These are phyloP conservation scores for Subacronicta megacephala DNA, from an alignment of 2,888 invertebrate species.

Conservation along the genomic window DNA sequence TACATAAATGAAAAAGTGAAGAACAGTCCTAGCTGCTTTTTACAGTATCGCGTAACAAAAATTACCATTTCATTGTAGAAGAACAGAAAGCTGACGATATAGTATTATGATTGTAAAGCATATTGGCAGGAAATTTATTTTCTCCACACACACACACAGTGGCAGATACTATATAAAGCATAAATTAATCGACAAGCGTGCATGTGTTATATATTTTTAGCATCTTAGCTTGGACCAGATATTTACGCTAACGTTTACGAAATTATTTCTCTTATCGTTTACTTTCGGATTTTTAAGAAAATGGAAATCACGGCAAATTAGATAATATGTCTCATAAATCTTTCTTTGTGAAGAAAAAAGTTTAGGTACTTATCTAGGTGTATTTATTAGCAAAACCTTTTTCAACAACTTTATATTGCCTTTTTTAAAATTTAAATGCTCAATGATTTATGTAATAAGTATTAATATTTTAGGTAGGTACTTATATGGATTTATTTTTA, in stretches of 20 bases:
- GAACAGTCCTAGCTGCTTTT: too few species aligned
- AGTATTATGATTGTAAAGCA: conserved; percentile 26
- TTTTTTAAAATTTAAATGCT: not conserved
- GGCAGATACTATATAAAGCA: conserved; percentile 33
- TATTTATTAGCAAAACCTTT: not conserved
- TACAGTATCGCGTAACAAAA: too few species aligned
- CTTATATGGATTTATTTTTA: too few species aligned
- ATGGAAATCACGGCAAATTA: too few species aligned
- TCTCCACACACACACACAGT: conserved; percentile 17
- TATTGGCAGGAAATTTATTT: conserved; percentile 34
- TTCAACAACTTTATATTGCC: not conserved
- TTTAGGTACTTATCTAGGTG: too few species aligned
- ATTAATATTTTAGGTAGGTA: conserved; percentile 2
- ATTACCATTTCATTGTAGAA: conserved; percentile 1
- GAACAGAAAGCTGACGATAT: conserved; percentile 1
- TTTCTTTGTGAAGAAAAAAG: not conserved
- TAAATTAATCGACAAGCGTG: conserved; percentile 24
- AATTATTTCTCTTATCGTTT: not conserved
- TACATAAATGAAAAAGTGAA: too few species aligned
- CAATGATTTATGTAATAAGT: conserved; percentile 10
- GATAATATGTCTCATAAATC: too few species aligned
- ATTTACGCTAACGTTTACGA: not conserved
- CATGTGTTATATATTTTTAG: conserved; percentile 18
- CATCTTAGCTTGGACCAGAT: not conserved
- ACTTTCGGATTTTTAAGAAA: not conserved